Base-by-base conservation (phyloP, 2,888 invertebrate species). In the Brachynemurus nebulosus region DNA sequence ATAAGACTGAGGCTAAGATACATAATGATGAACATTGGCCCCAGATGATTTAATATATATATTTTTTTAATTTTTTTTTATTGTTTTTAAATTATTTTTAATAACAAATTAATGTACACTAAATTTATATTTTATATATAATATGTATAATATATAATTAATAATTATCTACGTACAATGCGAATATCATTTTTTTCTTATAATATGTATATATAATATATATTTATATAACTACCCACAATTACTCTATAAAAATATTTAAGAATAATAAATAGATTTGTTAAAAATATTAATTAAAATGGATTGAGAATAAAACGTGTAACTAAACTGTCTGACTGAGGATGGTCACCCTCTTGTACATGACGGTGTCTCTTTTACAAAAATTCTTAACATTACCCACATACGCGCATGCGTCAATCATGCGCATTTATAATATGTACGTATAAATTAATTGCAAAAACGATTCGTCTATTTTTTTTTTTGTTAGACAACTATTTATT, bases 11-110 rank as follows among this genome's bases (percentile, higher is more conserved):
- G 60, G 61, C 61, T 56, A 59, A 61, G 61, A 61, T 61, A 60
- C 58, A 59, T 59, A 57, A 57, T 55, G 52, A n/a, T n/a, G 55
- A 56, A 51, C 54, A 57, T 61, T 63, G 63, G 63, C 63, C 63
- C 63, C 63, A 61, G 63, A 38, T 21, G 16, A 21, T 37, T 20
- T 36, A 34, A n/a, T 27, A 23, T 27, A 37, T 37, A 16, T 18
- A 16, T 38, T 38, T 30, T 23, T 44, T 38, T 20, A 44, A 9
- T 44, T 38, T 30, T 44, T 25, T 25, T 8, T 37, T 16, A 19
- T 40, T 40, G 20, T 40, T 14, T 25, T n/a, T 30, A n/a, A 27
- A 27, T 40, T 40, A 20, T 27, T 18, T 19, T 36, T 17, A 17
- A 19, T 37, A 19, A 37, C 37, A 19, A 19, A 37, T 37, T 35